phyloP scores from a whole-genome alignment of 2,113 vertebrate genomes.

The Cnemophilus loriae region DNA sequence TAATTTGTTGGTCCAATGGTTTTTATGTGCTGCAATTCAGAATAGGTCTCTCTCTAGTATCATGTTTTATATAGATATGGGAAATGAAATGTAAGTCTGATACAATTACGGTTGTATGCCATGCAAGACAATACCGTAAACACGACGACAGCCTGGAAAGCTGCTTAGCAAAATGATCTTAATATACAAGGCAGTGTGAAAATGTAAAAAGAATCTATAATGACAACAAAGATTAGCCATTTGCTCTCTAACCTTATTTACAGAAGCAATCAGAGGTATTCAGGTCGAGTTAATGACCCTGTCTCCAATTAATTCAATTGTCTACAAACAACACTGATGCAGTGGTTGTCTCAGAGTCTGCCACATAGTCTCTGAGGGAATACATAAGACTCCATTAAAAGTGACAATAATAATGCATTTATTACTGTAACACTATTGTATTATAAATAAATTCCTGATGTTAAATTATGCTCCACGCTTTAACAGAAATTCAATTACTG shows the following conservation, averaged over 20 bases:
- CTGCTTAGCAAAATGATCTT: constrained; percentile 78
- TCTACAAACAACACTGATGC: constrained; percentile 78
- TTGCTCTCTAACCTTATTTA: constrained; percentile 81
- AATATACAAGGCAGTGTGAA: constrained; percentile 79
- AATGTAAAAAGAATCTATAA: constrained; percentile 77
- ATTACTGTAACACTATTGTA: constrained; percentile 77
- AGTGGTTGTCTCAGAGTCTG: constrained; percentile 72
- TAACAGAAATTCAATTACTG: constrained; percentile 87
- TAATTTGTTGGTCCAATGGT: constrained; percentile 75
- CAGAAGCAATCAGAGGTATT: constrained; percentile 83
- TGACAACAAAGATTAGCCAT: constrained; percentile 78
- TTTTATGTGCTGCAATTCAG: constrained; percentile 73
- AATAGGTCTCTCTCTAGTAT: constrained; percentile 50
- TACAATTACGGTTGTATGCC: constrained; percentile 68
- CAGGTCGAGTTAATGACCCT: constrained; percentile 81
- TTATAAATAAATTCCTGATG: constrained; percentile 82
- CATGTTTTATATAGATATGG: constrained; percentile 70
- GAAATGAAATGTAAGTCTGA: constrained; percentile 72
- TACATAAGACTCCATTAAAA: constrained; percentile 75
- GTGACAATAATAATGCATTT: constrained; percentile 82
- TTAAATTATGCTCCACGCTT: constrained; percentile 75
- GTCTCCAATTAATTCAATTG: constrained; percentile 85
- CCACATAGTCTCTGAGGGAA: constrained; percentile 71
- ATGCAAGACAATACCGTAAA: constrained; percentile 68
- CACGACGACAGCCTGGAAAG: constrained; percentile 65